A percentile compares a stretch with the other conserved stretches of the same genome.
Evolutionary conservation across 2,888 invertebrate genomes (phyloP).

Genomic region (Subacronicta megacephala): DNA sequence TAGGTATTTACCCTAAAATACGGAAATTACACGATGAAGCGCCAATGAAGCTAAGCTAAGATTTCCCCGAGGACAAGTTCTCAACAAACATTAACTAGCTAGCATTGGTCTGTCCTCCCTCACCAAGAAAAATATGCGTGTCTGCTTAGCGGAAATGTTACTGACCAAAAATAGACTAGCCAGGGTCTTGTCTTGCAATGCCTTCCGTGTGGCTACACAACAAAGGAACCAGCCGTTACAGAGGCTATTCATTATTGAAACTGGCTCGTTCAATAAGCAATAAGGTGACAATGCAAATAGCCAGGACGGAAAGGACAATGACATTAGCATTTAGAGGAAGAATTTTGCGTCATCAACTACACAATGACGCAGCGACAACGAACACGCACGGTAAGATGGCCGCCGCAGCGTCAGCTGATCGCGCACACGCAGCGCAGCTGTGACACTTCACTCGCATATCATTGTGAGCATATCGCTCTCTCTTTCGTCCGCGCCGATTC

Average conservation of each 20-base stretch:
- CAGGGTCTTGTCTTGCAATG: constrained; percentile 82
- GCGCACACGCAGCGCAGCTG: constrained; percentile 85
- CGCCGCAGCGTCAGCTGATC: constrained; percentile 87
- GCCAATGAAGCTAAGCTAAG: constrained; percentile 71
- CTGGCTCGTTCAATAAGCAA: constrained; percentile 53
- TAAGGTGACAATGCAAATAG: constrained; percentile 65
- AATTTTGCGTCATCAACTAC: constrained; percentile 79
- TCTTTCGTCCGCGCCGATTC: constrained; percentile 74
- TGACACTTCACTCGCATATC: constrained; percentile 60
- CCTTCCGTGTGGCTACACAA: constrained; percentile 78
- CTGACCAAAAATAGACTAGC: constrained; percentile 82
- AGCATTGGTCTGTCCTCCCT: constrained; percentile 38
- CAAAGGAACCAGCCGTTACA: constrained; percentile 66
- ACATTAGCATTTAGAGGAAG: constrained; percentile 81
- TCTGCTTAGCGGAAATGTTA: constrained; percentile 73
- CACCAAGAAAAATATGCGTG: constrained; percentile 51
- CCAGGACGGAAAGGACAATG: constrained; percentile 79
- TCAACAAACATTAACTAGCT: constrained; percentile 57
- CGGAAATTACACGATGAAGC: constrained; percentile 64
- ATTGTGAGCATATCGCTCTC: constrained; percentile 74
- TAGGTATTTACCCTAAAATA: no score
- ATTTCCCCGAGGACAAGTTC: constrained; percentile 63
- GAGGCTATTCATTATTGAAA: constrained; percentile 52
- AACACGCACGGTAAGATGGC: constrained; percentile 86
- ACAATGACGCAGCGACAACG: constrained; percentile 84